Percentiles rank a stretch among this genome's conserved stretches.
These are phyloP conservation scores for Leptodactylus fallax DNA, from an alignment of 2,797 vertebrate species.

Conservation along the genomic window DNA sequence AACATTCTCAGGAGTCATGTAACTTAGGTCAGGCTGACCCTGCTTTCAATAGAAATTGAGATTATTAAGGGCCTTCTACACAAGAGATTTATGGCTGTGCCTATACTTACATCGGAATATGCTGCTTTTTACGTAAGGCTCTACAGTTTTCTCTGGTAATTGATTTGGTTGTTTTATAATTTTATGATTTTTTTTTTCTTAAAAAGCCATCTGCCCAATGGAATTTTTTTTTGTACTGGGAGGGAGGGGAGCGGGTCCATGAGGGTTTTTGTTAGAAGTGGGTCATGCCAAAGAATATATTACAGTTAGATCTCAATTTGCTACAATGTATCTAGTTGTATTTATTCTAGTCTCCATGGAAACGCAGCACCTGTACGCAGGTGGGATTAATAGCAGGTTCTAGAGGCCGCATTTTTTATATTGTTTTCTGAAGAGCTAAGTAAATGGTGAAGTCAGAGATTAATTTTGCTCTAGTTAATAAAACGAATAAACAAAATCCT, in stretches of 20 bases:
- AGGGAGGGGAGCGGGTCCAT: not conserved
- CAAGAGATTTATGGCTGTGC: slow-evolving; percentile 69
- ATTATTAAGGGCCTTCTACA: slow-evolving; percentile 71
- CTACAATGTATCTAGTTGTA: not conserved
- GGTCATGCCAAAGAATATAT: not conserved
- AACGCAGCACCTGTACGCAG: slow-evolving; percentile 8
- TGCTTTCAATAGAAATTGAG: slow-evolving; percentile 72
- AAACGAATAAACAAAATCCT: not conserved
- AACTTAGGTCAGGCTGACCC: slow-evolving; percentile 79
- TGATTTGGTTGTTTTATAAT: slow-evolving; percentile 14
- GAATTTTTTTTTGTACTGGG: not conserved
- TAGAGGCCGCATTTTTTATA: not conserved
- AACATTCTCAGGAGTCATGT: slow-evolving; percentile 76
- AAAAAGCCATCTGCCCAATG: slow-evolving; percentile 7
- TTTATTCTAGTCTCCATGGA: slow-evolving; percentile 7
- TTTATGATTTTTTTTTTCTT: not conserved
- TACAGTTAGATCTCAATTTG: not conserved
- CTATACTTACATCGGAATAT: slow-evolving; percentile 42
- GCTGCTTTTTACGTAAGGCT: not conserved
- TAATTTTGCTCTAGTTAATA: not conserved
- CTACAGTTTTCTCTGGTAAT: not conserved
- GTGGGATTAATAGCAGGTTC: not conserved
- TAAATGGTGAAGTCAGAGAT: not conserved
- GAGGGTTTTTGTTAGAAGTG: not conserved
- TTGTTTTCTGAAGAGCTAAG: not conserved